Base-by-base conservation (phyloP, 2,888 invertebrate species). In the Chalcis sispes region DNA sequence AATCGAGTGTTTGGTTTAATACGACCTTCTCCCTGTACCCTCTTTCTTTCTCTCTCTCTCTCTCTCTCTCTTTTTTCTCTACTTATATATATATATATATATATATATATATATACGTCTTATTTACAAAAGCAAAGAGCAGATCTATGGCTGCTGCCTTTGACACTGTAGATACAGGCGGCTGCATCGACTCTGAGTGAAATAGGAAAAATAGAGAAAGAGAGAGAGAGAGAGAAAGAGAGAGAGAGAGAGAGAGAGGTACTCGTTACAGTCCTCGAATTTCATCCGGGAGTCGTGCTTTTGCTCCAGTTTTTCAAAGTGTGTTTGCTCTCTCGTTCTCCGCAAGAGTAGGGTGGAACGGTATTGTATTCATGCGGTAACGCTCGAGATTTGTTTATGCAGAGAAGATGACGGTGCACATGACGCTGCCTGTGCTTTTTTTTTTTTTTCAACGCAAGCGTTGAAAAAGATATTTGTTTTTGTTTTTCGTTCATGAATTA, bases 1-100 rank as follows among this genome's bases (percentile, higher is more conserved):
- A 87, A 87, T 88, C 86, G 84, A 88, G 87, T 88, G 87, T 87
- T 88, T 87, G 86, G 83, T 85, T 87, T 69, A 56, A n/a, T n/a
- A n/a, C n/a, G n/a, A n/a, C n/a, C n/a, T n/a, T n/a, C n/a, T n/a
- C 27, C 40, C 42, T 10, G 32, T 83, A 7, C 20, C 20, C 50
- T 20, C 18, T 36, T 36, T 10, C 10, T 36, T 36, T 36, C 50
- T 50, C 50, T 50, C 4, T 52, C 52, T 5, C 52, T 8, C 2
- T 8, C 56, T 46, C 50, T 46, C 10, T 46, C 10, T 8, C 58
- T 7, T 46, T 3, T 54, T 25, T 5, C 10, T 0, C 25, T 66
- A n/a, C n/a, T n/a, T n/a, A n/a, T n/a, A n/a, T n/a, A n/a, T n/a
- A n/a, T n/a, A n/a, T n/a, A n/a, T n/a, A n/a, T n/a, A n/a, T n/a